phyloP scores from a whole-genome alignment of 2,888 invertebrate genomes.

The Phytoseiulus persimilis region DNA sequence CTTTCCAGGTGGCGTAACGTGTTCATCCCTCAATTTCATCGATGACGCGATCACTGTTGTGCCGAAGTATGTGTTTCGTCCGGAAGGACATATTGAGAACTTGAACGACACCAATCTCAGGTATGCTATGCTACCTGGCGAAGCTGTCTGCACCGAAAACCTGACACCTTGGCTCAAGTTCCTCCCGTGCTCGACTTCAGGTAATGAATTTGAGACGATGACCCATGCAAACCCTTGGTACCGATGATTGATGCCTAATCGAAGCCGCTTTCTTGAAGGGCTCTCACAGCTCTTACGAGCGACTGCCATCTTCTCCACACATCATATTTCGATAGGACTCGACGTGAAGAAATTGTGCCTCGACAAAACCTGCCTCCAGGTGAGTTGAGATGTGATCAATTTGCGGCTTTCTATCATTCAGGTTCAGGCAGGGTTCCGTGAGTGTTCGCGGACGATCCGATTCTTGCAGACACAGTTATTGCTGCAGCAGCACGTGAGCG shows the following conservation, averaged over 20 bases:
- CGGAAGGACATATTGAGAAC: conserved; percentile 57
- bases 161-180: conserved; percentile 96
- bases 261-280: too few species aligned
- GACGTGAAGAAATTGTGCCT: conserved; percentile 16
- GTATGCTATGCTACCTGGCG: conserved; percentile 84
- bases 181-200: conserved; percentile 65
- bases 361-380: conserved; percentile 11
- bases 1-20: conserved; percentile 50
- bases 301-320: background rate
- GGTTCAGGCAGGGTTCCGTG: too few species aligned
- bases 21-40: conserved; percentile 91
- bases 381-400: background rate
- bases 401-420: background rate
- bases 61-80: conserved; percentile 70
- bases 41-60: conserved; percentile 71
- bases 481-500: conserved; percentile 63
- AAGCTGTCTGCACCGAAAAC: conserved; percentile 97
- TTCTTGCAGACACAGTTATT: conserved; percentile 13
- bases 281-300: conserved; percentile 8
- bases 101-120: conserved; percentile 51
- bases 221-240: too few species aligned
- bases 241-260: background rate
- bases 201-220: too few species aligned
- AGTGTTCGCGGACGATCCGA: background rate
- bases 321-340: conserved; percentile 12